phyloP scores from a whole-genome alignment of 2,797 vertebrate genomes.

The Gadopsis marmoratus region DNA sequence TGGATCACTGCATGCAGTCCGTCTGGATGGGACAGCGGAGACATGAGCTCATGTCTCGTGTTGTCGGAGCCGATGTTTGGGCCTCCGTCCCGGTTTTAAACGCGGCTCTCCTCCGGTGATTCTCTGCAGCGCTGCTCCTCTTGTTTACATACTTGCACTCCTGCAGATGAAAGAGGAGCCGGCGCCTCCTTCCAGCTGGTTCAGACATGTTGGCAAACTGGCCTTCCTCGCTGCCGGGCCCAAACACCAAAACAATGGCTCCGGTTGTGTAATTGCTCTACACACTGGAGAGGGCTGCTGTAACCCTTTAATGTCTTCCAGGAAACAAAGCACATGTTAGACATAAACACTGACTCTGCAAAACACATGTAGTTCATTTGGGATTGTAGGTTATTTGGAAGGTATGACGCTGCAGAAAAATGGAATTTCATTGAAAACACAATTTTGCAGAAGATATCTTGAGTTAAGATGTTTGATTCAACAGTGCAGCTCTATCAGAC shows the following conservation, averaged over 20 bases:
- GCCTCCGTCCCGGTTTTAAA: not conserved
- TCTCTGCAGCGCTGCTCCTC: slow-evolving; percentile 7
- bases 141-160: slow-evolving; percentile 83
- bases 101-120: slow-evolving; percentile 1
- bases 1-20: not conserved
- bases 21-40: slow-evolving; percentile 10
- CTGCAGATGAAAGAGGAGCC: slow-evolving; percentile 78
- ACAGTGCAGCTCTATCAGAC: not conserved
- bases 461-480: not conserved
- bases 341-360: slow-evolving; percentile 14
- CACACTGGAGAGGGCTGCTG: slow-evolving; percentile 4
- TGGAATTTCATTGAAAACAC: not conserved
- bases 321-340: slow-evolving; percentile 9
- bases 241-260: slow-evolving; percentile 67
- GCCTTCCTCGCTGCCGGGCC: slow-evolving; percentile 60
- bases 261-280: slow-evolving; percentile 57
- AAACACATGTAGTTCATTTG: not conserved
- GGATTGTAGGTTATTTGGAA: not conserved
- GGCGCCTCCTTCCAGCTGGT: slow-evolving; percentile 68
- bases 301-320: slow-evolving; percentile 35
- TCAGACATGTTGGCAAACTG: slow-evolving; percentile 80
- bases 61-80: not conserved
- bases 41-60: slow-evolving; percentile 42
- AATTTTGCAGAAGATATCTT: not conserved
- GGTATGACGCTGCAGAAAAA: slow-evolving; percentile 1